A percentile compares a stretch with the other conserved stretches of the same genome.
phyloP scores from a whole-genome alignment of 2,888 invertebrate genomes.

The Lithophane ornitopus region DNA sequence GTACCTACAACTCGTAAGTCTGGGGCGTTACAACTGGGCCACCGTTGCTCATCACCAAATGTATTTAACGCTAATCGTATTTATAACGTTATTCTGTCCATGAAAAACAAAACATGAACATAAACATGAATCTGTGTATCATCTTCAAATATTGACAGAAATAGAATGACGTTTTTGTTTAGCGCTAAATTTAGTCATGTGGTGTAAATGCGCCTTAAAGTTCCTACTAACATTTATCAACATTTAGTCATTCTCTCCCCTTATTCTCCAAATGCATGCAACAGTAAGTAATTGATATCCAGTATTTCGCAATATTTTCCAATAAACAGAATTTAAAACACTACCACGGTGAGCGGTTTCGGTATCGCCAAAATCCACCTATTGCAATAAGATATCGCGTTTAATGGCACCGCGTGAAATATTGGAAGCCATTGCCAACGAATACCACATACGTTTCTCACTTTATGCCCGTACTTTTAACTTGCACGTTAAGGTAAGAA shows the following conservation, averaged over 20 bases:
- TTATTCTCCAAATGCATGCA: constrained; percentile 24
- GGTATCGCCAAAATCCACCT: constrained; percentile 54
- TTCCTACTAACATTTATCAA: not conserved
- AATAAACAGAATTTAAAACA: constrained; percentile 57
- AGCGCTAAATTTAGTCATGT: not conserved
- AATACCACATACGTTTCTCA: constrained; percentile 56
- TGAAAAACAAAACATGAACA: too few relatives aligned
- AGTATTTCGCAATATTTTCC: constrained; percentile 29
- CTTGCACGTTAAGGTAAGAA: constrained; percentile 28
- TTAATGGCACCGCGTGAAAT: constrained; percentile 58
- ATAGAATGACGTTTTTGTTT: not conserved
- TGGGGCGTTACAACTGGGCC: too few relatives aligned
- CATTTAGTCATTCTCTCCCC: not conserved
- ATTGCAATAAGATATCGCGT: constrained; percentile 58
- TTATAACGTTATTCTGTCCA: not conserved
- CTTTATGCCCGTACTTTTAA: constrained; percentile 56
- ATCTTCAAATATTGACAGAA: not conserved
- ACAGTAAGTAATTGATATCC: constrained; percentile 19
- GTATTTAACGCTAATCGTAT: not conserved
- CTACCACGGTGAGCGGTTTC: constrained; percentile 36
- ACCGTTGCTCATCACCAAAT: not conserved
- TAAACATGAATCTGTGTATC: not conserved
- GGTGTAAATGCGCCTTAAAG: not conserved
- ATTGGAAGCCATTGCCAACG: constrained; percentile 55
- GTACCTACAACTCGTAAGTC: too few relatives aligned